phyloP scores from a whole-genome alignment of 1,140 invertebrate species.

The Armadillidium nasatum region DNA sequence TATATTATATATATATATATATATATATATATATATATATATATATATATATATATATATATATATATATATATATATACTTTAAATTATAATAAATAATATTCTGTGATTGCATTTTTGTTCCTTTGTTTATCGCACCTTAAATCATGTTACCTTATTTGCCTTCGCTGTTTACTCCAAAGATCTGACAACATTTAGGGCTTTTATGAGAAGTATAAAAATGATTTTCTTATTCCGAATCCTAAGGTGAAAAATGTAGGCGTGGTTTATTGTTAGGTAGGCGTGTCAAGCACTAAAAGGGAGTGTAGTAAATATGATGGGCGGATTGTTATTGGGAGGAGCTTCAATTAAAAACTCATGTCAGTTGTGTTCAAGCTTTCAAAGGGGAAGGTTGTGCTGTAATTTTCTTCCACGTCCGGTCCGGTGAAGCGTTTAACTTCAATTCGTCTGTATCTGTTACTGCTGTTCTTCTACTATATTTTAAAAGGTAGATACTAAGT shows the following conservation, averaged over 20 bases:
- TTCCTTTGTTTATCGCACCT: background rate
- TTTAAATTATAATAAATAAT: no score
- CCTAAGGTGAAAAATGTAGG: background rate
- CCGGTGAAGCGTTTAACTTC: background rate
- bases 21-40: no score
- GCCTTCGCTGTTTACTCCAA: background rate
- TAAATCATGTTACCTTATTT: conserved; percentile 6
- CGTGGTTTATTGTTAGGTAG: background rate
- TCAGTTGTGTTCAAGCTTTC: background rate
- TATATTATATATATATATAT: no score
- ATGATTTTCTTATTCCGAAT: background rate
- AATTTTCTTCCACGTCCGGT: background rate
- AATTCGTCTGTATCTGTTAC: no score
- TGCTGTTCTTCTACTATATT: background rate
- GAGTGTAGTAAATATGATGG: background rate
- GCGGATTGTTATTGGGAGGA: background rate
- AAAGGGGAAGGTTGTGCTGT: background rate
- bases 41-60: no score
- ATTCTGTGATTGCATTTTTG: background rate
- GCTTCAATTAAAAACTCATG: background rate
- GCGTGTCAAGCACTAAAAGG: background rate
- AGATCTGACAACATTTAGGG: conserved; percentile 1
- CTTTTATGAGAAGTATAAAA: background rate
- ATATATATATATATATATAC: no score
- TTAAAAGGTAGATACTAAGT: background rate